Conservation (phyloP, 2,888 invertebrate genomes). For the Ceriagrion tenellum region DNA sequence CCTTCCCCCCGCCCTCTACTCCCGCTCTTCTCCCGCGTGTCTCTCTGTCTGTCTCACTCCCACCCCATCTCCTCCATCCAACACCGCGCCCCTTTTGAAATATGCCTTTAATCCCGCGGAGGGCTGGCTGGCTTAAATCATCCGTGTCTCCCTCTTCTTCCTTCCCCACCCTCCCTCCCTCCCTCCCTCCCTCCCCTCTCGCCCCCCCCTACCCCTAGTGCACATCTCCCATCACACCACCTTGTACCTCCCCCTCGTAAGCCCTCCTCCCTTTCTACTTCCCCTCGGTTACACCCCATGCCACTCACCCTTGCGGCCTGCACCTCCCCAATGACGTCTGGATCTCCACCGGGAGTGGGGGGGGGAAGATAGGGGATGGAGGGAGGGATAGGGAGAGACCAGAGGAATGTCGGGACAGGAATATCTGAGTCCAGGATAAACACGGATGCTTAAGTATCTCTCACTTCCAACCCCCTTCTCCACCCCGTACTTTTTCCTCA, state of each 20-base stretch:
- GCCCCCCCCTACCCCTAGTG: no score
- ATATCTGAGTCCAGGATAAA: background rate
- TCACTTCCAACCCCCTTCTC: background rate
- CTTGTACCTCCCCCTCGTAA: no score
- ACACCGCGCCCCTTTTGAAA: background rate
- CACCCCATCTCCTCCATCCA: background rate
- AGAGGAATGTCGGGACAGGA: background rate
- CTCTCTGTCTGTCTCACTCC: background rate
- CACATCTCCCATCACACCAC: no score
- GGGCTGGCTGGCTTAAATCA: constrained; percentile 29
- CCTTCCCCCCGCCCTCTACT: no score
- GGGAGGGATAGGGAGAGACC: no score
- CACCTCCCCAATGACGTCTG: background rate
- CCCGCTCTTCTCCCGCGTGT: background rate
- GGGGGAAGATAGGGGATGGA: no score
- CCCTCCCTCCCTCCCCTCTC: no score
- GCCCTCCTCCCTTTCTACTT: no score
- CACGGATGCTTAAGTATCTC: background rate
- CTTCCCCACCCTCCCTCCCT: background rate
- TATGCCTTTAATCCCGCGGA: constrained; percentile 21
- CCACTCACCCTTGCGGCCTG: background rate
- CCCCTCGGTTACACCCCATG: background rate
- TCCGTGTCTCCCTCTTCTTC: background rate
- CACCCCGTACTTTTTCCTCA: background rate
- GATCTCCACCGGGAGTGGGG: no score